Conservation (phyloP, 2,888 invertebrate species). For the Blomia tropicalis region DNA sequence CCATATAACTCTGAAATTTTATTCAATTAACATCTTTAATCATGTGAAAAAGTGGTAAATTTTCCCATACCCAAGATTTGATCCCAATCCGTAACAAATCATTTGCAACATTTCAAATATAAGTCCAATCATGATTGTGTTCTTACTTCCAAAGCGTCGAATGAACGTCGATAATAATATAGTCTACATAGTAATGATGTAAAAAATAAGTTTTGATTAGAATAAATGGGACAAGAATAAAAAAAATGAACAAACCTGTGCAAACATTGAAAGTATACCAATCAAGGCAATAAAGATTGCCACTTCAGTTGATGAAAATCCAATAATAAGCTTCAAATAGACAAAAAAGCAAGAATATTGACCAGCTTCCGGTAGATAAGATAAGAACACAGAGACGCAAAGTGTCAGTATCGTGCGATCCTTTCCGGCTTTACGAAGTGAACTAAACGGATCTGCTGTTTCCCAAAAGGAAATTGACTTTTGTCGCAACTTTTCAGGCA, state of each 20-base stretch:
- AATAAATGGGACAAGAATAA: neutral
- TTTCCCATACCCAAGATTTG: slow-evolving; percentile 63
- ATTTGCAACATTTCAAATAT: slow-evolving; percentile 91
- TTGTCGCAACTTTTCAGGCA: slow-evolving; percentile 72
- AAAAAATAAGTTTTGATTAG: slow-evolving; percentile 23
- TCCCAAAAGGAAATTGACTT: slow-evolving; percentile 76
- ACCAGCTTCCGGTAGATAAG: slow-evolving; percentile 87
- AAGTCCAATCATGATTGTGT: slow-evolving; percentile 90
- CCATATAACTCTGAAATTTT: slow-evolving; percentile 80
- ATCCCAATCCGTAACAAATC: slow-evolving; percentile 92
- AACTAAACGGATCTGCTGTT: slow-evolving; percentile 87
- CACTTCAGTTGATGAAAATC: slow-evolving; percentile 83
- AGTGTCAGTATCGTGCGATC: slow-evolving; percentile 90
- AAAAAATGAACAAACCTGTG: slow-evolving; percentile 50
- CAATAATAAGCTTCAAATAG: slow-evolving; percentile 86
- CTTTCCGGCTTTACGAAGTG: slow-evolving; percentile 75
- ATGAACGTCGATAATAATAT: slow-evolving; percentile 52
- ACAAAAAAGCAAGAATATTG: slow-evolving; percentile 99
- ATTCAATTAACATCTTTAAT: slow-evolving; percentile 15
- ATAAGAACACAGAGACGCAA: slow-evolving; percentile 90
- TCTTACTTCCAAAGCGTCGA: slow-evolving; percentile 77
- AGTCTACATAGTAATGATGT: slow-evolving; percentile 35
- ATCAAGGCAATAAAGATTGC: slow-evolving; percentile 94
- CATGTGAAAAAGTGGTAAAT: neutral
- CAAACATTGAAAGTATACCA: slow-evolving; percentile 83